Base-by-base conservation (phyloP, 2,888 invertebrate genomes). In the Dolomedes plantarius region DNA sequence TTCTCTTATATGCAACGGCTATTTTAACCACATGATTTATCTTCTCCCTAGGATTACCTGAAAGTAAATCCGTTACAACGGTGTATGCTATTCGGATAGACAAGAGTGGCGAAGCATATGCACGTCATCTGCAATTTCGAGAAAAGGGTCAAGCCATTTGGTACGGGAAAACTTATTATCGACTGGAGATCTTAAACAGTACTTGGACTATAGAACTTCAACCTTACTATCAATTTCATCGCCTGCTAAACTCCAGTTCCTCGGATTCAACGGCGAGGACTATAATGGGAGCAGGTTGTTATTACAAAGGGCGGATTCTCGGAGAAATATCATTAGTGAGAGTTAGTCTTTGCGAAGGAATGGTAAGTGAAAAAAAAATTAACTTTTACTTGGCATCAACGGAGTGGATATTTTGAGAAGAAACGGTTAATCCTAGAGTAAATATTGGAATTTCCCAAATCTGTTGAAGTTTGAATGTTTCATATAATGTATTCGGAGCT, bases 121-220 rank as follows among this genome's bases (percentile, higher is more conserved):
- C 83, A 7, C 56, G 27, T 16, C 56, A 77, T 23, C n/a, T 77
- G 23, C 83, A 85, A 27, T 85, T 73, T 41, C 46, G 83, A 23
- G 36, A 65, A 27, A 72, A 78, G 16, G 77, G 67, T 0, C 83
- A 85, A 39, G 67, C 73, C 31, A 19, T 29, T 13, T 85, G 83
- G 83, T 39, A 77, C 65, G 73, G 83, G n/a, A 73, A 67, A 67
- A 78, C 77, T 5, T 67, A 39, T n/a, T 85, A 85, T 72, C 65
- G 56, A 36, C 65, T 85, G 2, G 46, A 85, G 23, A 65, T 28
- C 13, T 67, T 72, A 28, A 85, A 85, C 68, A 64, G 72, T 23
- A 77, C 77, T 23, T 85, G 65, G 77, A 28, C 67, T 13, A 19
- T 85, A 23, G 83, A 85, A 29, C 73, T 85, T 19, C 71, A 56